These are phyloP conservation scores for Hydrotaea cyrtoneurina DNA, from an alignment of 2,888 invertebrate species.

Conservation along the genomic window DNA sequence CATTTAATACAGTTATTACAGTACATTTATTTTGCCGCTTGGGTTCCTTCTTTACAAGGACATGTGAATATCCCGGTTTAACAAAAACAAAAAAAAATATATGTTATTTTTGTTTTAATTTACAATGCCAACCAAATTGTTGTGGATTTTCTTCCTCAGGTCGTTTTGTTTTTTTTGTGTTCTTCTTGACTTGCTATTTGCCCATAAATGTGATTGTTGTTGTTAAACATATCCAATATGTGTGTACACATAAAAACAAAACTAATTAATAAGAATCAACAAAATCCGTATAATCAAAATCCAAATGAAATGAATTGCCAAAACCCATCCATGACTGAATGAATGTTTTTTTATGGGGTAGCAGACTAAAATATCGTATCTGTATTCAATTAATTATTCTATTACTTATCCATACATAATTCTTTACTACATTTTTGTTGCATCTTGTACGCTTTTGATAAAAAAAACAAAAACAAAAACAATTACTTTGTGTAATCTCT, in stretches of 20 bases:
- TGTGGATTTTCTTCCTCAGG: constrained; percentile 8
- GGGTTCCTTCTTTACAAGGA: too few relatives aligned
- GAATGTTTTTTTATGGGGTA: constrained; percentile 76
- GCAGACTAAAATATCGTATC: constrained; percentile 79
- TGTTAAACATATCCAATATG: neutral
- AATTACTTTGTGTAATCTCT: constrained; percentile 38
- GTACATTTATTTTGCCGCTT: too few relatives aligned
- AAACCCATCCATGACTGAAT: constrained; percentile 59
- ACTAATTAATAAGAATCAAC: too few relatives aligned
- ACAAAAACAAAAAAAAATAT: too few relatives aligned
- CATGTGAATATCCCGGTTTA: too few relatives aligned
- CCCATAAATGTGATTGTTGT: constrained; percentile 41
- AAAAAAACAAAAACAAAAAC: neutral
- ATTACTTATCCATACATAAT: neutral
- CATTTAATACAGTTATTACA: too few relatives aligned
- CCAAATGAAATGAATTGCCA: constrained; percentile 54
- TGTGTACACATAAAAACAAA: constrained; percentile 43
- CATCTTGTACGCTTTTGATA: constrained; percentile 64
- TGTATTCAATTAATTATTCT: neutral
- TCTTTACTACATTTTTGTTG: constrained; percentile 52
- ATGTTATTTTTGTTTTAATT: too few relatives aligned
- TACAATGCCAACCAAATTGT: neutral
- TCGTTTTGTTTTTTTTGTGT: neutral
- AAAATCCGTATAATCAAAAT: too few relatives aligned
- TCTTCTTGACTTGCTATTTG: constrained; percentile 29